Evolutionary conservation across 2,797 vertebrate species (phyloP), one percentile per base, ranked within the genome.

Genomic region (Urocyon cinereoargenteus): DNA sequence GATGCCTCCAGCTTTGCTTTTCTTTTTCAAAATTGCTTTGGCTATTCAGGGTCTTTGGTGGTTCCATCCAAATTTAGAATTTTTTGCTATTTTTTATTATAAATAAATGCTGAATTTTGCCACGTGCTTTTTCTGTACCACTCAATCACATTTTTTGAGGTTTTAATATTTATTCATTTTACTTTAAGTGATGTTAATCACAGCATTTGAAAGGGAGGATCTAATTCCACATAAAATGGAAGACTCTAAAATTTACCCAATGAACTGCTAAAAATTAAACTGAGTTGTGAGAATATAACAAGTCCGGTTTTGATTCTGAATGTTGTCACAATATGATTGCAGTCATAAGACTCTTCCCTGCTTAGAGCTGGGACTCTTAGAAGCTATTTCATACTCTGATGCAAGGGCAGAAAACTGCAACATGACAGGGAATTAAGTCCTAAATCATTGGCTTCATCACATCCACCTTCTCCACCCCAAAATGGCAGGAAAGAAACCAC

Each of bases 201-300:
- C 99, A 99, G 98, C 98, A 98, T 98, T 99, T 98, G 98, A 98
- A 98, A 98, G 98, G 98, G 96, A 96, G 78, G 85, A 98, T 98
- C 99, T 99, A 99, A 98, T 98, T 99, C 99, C 98, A 99, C 98
- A 99, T 99, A 98, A 98, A 99, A 98, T 99, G 99, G 99, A 99
- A 99, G 99, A 99, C 99, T 99, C 98, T 98, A 99, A 98, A 98
- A 99, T 98, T 97, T 98, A 99, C 98, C 97, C 96, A 98, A 98
- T 98, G 97, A 98, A 98, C 97, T 97, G 97, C 98, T 98, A 98
- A 98, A 98, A 99, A 97, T 98, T 97, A 98, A 98, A 96, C 55
- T 90, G 73, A 97, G 94, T 96, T 94, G 97, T 95, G 92, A 97
- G 97, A 98, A 97, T 97, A 98, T 97, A 98, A 98, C 91, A 97